Base-by-base conservation (phyloP, 2,888 invertebrate species). In the Tetragonula carbonaria region DNA sequence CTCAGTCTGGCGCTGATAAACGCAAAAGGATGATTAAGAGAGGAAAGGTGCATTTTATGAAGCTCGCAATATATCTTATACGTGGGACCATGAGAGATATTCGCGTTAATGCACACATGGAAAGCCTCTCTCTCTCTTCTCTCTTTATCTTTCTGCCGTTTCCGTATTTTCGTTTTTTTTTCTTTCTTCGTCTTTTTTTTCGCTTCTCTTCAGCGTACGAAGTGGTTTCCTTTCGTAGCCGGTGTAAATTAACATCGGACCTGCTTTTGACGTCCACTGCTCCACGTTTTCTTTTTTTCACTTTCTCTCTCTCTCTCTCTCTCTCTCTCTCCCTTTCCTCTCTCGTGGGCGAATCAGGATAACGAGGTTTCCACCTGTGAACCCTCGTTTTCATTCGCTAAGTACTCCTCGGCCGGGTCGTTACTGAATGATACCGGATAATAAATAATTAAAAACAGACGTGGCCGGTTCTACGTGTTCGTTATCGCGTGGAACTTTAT, bases 221-320 rank as follows among this genome's bases (percentile, higher is more conserved):
- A 76, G 68, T 73, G 78, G 75, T 83, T 83, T 82, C 70, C 73
- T 76, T 67, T 70, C 70, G 75, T 57, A 59, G 38, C 63, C 57
- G 75, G 76, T 85, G 75, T 79, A 83, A 83, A 85, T 85, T 79
- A 85, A 85, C 79, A 85, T 83, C 75, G 79, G 70, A 53, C 73
- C 72, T 55, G 79, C 79, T 78, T 83, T 84, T 79, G 83, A 67
- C 80, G 74, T 74, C 51, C 67, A 63, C 63, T n/a, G 5, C 18
- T 71, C 28, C 45, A 18, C 63, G 51, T 55, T 63, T 67, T n/a
- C 77, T 66, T 68, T 55, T 55, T n/a, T 50, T 51, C 38, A 38
- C 38, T 5, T 38, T 55, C 3, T 0, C 21, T 4, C 13, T 6
- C 21, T n/a, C 0, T 5, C 14, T 6, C 53, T 16, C 55, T 28